These are phyloP conservation scores for Platyscapa corneri DNA, from an alignment of 1,140 invertebrate species.

Conservation along the genomic window DNA sequence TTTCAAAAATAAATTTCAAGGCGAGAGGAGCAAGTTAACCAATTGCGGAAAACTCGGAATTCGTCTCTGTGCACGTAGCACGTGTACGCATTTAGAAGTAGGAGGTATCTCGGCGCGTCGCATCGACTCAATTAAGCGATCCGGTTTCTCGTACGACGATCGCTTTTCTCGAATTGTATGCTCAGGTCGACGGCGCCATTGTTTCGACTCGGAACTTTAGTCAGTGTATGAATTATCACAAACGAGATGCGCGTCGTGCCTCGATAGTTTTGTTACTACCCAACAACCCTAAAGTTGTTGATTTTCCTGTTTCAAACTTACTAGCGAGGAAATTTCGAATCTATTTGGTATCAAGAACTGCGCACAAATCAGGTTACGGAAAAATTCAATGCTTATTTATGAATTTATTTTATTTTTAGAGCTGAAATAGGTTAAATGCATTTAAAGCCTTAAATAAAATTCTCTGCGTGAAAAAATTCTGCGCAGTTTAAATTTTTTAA, in stretches of 20 bases:
- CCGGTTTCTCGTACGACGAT: not conserved
- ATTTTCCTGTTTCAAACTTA: not conserved
- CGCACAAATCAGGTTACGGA: too few species aligned
- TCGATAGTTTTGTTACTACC: not conserved
- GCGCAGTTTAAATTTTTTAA: too few species aligned
- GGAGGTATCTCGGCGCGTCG: not conserved
- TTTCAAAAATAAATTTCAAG: too few species aligned
- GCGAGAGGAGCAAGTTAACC: too few species aligned
- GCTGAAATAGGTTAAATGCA: too few species aligned
- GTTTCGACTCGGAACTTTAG: not conserved
- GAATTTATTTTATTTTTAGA: too few species aligned
- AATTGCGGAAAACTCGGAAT: too few species aligned
- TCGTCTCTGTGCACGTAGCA: not conserved
- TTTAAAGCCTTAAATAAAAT: too few species aligned
- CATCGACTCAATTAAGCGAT: not conserved
- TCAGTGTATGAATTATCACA: not conserved
- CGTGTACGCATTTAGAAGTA: not conserved
- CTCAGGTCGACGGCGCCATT: not conserved
- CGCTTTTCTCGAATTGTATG: not conserved
- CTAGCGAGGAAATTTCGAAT: too few species aligned
- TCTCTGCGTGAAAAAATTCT: too few species aligned
- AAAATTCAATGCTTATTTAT: too few species aligned
- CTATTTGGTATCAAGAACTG: too few species aligned
- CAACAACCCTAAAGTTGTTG: not conserved
- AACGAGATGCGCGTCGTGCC: not conserved